Evolutionary conservation across 1,140 invertebrate genomes (phyloP), one percentile per base, ranked within the genome.

Genomic region (Archivesica marissinica): DNA sequence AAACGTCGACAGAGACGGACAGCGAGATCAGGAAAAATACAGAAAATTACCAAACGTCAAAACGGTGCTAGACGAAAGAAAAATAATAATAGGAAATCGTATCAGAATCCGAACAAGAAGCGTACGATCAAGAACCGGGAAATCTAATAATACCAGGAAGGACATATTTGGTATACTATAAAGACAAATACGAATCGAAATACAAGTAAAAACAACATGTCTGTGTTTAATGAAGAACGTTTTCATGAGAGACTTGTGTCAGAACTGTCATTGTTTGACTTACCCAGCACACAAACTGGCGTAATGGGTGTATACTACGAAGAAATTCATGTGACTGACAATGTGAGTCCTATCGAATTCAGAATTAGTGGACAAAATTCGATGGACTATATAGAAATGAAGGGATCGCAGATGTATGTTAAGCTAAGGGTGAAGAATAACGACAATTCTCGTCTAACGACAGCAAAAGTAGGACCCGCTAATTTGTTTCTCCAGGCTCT

Each of bases 381-480:
- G 1, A 81, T 85, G 77, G 70, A 87, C 15, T 85, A 66, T 50
- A 1, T 85, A n/a, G 77, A 87, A 38, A 54, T 87, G 25, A 85
- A 87, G 44, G 25, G 41, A 1, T 64, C 76, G 4, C 44, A 70
- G 47, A 9, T 86, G 17, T 54, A 83, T 38, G 68, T n/a, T 83
- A 3, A 86, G 76, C 28, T 13, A 81, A 70, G 85, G 1, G 23
- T 35, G 39, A 56, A 80, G 0, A 50, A 17, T 11, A 47, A 81
- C 39, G 70, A 50, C n/a, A 47, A 1, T 35, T 0, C 11, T 38
- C 38, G 25, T 7, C 44, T 20, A 50, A 35, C 9, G 44, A 7
- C 15, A 39, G 80, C 83, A 38, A 54, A 81, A 35, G 70, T 87
- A 1, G 75, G 76, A 41, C 81, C 81, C n/a, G n/a, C n/a, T n/a